phyloP scores from a whole-genome alignment of 2,113 vertebrate genomes.

The Grantiella picta region DNA sequence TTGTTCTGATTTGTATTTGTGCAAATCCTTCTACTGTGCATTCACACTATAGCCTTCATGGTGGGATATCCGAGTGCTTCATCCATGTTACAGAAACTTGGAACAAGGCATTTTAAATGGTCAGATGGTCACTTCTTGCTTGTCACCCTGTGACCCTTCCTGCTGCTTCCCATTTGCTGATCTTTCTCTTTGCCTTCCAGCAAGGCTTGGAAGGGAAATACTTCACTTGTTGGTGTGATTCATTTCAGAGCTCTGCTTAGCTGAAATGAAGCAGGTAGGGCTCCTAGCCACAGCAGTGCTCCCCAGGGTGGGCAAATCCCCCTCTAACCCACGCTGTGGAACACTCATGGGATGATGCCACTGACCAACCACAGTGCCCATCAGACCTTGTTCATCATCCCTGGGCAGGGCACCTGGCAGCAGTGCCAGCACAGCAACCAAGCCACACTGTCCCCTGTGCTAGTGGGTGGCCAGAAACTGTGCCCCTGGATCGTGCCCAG shows the following conservation, averaged over 20 bases:
- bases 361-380: rapidly evolving
- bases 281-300: not conserved
- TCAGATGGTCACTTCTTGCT: not conserved
- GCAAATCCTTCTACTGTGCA: not conserved
- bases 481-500: not conserved
- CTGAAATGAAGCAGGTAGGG: not conserved
- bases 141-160: not conserved
- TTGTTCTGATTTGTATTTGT: not conserved
- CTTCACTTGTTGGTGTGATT: not conserved
- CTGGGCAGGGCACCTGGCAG: not conserved
- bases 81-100: not conserved
- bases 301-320: not conserved
- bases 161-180: not conserved
- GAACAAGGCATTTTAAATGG: not conserved
- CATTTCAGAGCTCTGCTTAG: not conserved
- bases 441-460: not conserved
- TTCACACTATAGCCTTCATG: not conserved
- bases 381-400: not conserved
- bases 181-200: not conserved
- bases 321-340: rapidly evolving
- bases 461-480: not conserved
- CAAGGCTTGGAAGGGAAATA: not conserved
- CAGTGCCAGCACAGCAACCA: rapidly evolving
- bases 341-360: not conserved
- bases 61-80: not conserved